These are phyloP conservation scores for Procambarus clarkii DNA, from an alignment of 1,140 invertebrate genomes.

Conservation along the genomic window DNA sequence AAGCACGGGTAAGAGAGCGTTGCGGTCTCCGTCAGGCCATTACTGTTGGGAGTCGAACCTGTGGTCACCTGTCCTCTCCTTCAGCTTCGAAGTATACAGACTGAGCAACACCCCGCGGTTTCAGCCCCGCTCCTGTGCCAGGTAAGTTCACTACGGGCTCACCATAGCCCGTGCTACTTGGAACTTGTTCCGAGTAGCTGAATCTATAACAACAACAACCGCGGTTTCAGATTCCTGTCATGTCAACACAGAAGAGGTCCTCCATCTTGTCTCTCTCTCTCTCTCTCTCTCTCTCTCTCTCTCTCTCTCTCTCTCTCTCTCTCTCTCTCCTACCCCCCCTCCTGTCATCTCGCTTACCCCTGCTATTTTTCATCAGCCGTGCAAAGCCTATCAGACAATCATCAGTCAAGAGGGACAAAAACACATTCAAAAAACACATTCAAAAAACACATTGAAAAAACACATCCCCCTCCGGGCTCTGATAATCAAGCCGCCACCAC, in stretches of 20 bases:
- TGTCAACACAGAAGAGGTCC: too few relatives aligned
- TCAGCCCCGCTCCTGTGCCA: too few relatives aligned
- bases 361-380: conserved; percentile 64
- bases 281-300: conserved; percentile 6
- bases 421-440: conserved; percentile 53
- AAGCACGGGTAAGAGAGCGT: too few relatives aligned
- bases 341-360: conserved; percentile 35
- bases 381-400: conserved; percentile 66
- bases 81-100: too few relatives aligned
- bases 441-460: conserved; percentile 62
- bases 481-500: conserved; percentile 65
- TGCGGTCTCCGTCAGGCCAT: too few relatives aligned
- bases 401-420: conserved; percentile 67
- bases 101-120: too few relatives aligned
- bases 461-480: conserved; percentile 53
- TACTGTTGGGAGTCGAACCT: too few relatives aligned
- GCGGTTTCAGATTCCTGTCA: too few relatives aligned
- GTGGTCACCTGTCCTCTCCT: too few relatives aligned
- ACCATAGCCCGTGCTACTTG: too few relatives aligned
- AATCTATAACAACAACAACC: neutral
- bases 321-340: neutral
- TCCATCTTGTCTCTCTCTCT: neutral
- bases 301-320: conserved; percentile 2
- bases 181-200: too few relatives aligned
- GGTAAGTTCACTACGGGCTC: too few relatives aligned